Base-by-base conservation (phyloP, 2,113 vertebrate species). In the Carassius gibelio region DNA sequence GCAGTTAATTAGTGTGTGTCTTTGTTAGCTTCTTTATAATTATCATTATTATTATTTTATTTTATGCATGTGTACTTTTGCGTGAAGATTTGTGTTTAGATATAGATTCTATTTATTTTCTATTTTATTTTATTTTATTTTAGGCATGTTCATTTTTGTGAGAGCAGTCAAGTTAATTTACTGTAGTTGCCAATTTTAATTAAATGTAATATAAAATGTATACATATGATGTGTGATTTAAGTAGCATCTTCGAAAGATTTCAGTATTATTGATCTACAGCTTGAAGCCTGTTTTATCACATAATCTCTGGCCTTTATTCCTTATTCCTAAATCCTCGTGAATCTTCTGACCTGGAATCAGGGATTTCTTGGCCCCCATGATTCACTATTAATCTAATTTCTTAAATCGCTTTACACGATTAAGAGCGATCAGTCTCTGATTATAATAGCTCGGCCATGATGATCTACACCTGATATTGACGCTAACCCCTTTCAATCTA, bases 401-500 rank as follows among this genome's bases (percentile, higher is more conserved):
- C n/a, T 50, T n/a, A 50, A 72, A 75, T 15, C 3, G 42, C 42
- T 75, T 19, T 21, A 23, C 21, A 23, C 59, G 6, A 81, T 81
- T 26, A 10, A 5, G n/a, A 66, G 3, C 9, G 13, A 15, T 48
- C 59, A 7, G 78, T 30, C 78, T 64, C 59, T 81, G 59, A 66
- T 81, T 45, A 30, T 81, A 81, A 81, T 81, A 45, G 59, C 38
- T 10, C 1, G 5, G 10, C 75, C 52, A 34, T 30, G 36, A 48
- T 45, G 78, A 80, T 64, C 78, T 80, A 26, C 78, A 80, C 59
- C 78, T 80, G 78, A 81, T 81, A 66, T 26, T 48, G 38, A 48
- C 78, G 3, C 66, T 64, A 80, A 48, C 23, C 38, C n/a, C 42
- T 17, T 48, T 13, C 21, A 34, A 6, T 75, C 6, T 19, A 19